These are phyloP conservation scores for Musca vetustissima DNA, from an alignment of 1,140 invertebrate genomes.

Conservation along the genomic window DNA sequence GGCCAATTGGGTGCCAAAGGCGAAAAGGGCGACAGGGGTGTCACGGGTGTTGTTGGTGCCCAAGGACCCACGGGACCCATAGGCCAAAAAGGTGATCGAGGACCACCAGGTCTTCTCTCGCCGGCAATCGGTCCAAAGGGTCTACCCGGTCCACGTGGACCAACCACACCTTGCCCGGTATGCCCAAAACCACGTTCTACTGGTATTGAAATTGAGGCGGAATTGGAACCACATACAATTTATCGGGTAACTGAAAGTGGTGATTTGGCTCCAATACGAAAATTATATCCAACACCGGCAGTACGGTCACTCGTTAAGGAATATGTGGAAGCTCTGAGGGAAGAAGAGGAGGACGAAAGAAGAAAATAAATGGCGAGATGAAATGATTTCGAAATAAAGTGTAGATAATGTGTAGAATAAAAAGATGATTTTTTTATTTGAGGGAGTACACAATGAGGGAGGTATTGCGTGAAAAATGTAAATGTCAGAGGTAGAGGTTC, in stretches of 20 bases:
- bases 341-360: no score
- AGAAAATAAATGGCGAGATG: no score
- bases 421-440: no score
- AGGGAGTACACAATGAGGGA: no score
- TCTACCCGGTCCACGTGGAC: constrained; percentile 59
- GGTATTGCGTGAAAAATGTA: no score
- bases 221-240: neutral
- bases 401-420: no score
- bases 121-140: constrained; percentile 69
- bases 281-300: neutral
- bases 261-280: neutral
- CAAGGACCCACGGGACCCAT: constrained; percentile 19
- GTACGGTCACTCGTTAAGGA: neutral
- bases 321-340: no score
- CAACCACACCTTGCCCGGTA: neutral
- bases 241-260: neutral
- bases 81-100: constrained; percentile 47
- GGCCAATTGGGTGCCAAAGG: constrained; percentile 13
- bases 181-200: no score
- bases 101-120: constrained; percentile 64
- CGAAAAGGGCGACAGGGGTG: neutral
- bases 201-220: no score
- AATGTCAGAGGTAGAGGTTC: no score
- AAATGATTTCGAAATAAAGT: no score
- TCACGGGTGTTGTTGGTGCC: constrained; percentile 1